Base-by-base conservation (phyloP, 2,113 vertebrate genomes). In the Indicator maculatus region DNA sequence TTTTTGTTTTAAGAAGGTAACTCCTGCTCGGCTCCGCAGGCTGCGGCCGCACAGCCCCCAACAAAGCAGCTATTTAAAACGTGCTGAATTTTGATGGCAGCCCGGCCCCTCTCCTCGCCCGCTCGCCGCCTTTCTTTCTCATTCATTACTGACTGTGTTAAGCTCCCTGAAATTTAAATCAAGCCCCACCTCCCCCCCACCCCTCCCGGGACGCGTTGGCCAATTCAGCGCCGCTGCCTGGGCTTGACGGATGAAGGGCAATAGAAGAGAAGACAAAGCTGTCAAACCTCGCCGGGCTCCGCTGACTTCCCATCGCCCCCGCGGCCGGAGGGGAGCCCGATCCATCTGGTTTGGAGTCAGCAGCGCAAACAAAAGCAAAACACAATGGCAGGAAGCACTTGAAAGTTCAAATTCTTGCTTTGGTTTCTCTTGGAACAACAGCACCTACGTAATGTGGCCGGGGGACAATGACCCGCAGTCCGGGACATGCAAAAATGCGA, bases 311-410 rank as follows among this genome's bases (percentile, higher is more conserved):
- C 92, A 85, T 89, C 38, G 18, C 83, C 72, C 85, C 89, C 10
- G 3, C 5, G 73, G 89, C 66, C 67, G 0, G 83, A 96, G 91
- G 76, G 94, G 94, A 96, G 95, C 83, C 80, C 33, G 21, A 95
- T 95, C 95, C 94, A 95, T 95, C 96, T 97, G 97, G 82, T 97
- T 93, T 91, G 95, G 95, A 97, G 97, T 93, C 96, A 90, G 83
- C 61, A 93, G 86, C 77, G 45, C 92, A 96, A 96, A 97, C 95
- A 96, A 95, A 96, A 95, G 95, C 83, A 77, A 90, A 94, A 95
- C 81, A 97, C 97, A 97, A 97, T 97, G 85, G 90, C 77, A 97
- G 97, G 97, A 97, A 97, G 94, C 96, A 96, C 95, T 97, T 96
- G 93, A 96, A 96, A 97, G 93, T 91, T 96, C 95, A 95, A 89